These are phyloP conservation scores for Lepidotrigona ventralis DNA, from an alignment of 1,140 invertebrate species.

Conservation along the genomic window DNA sequence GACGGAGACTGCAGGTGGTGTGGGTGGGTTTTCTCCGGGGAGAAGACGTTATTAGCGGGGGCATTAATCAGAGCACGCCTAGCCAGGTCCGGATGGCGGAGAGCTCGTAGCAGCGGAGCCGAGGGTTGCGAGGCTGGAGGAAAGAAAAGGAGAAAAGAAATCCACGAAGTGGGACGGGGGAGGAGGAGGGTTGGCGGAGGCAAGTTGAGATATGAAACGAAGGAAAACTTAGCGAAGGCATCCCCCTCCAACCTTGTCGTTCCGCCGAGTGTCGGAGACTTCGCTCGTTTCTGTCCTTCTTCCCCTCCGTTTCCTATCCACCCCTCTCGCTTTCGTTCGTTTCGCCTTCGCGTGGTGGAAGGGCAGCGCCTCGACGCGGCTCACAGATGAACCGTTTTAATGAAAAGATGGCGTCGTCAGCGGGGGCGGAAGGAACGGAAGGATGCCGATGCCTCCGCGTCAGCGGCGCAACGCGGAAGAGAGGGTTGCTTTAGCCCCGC, in stretches of 20 bases:
- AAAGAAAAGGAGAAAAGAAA: constrained; percentile 37
- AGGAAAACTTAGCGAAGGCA: constrained; percentile 69
- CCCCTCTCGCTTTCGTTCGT: constrained; percentile 35
- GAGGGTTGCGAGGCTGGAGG: neutral
- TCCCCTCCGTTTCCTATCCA: constrained; percentile 33
- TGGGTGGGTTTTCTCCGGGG: constrained; percentile 64
- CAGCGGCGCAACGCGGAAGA: neutral
- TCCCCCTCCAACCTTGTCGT: constrained; percentile 1
- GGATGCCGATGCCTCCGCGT: constrained; percentile 15
- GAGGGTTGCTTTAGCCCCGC: constrained; percentile 62
- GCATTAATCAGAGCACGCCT: constrained; percentile 77
- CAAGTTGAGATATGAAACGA: constrained; percentile 77
- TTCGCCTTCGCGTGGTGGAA: constrained; percentile 38
- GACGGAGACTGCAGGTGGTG: constrained; percentile 27
- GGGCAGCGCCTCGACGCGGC: constrained; percentile 69
- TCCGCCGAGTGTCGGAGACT: constrained; percentile 34
- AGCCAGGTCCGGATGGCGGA: constrained; percentile 36
- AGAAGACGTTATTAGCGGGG: constrained; percentile 79
- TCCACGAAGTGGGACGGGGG: neutral
- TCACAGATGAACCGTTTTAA: constrained; percentile 77
- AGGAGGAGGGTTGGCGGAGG: constrained; percentile 1
- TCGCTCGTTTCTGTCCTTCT: constrained; percentile 33
- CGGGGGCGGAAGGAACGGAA: constrained; percentile 30
- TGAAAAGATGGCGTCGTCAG: constrained; percentile 76
- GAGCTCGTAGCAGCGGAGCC: constrained; percentile 20